phyloP scores from a whole-genome alignment of 2,113 vertebrate species.

The Ammospiza nelsoni region DNA sequence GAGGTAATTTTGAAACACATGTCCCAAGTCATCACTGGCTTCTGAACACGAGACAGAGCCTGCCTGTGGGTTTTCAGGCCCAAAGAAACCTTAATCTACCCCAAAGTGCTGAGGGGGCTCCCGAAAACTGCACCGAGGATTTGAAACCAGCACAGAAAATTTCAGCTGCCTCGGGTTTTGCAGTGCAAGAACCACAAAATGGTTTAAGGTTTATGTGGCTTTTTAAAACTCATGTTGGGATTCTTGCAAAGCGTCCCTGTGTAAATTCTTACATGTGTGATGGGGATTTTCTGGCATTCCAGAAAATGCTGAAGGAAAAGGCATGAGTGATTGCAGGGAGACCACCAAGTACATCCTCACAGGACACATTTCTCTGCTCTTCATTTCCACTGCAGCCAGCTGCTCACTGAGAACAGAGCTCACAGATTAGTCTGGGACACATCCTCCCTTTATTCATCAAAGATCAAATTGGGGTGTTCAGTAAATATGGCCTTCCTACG shows the following conservation, averaged over 20 bases:
- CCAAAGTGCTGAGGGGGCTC: neutral
- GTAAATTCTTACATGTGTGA: accelerated
- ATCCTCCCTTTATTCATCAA: neutral
- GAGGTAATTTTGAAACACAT: neutral
- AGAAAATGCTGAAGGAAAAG: neutral
- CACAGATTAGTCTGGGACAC: neutral
- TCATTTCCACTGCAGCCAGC: neutral
- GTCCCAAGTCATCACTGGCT: neutral
- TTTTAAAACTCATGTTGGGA: neutral
- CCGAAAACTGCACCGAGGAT: neutral
- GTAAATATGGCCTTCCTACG: neutral
- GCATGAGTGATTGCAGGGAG: accelerated
- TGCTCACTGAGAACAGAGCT: neutral
- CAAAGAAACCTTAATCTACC: neutral
- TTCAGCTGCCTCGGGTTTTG: neutral
- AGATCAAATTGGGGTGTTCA: neutral
- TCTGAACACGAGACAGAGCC: accelerated
- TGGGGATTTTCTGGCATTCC: neutral
- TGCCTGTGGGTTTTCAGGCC: neutral
- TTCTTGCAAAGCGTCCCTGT: neutral
- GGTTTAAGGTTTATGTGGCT: accelerated
- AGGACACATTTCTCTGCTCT: neutral
- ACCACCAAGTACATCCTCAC: neutral
- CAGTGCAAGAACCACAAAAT: neutral
- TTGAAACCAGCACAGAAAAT: neutral